Base-by-base conservation (phyloP, 2,888 invertebrate species). In the Mallateleia sp. region DNA sequence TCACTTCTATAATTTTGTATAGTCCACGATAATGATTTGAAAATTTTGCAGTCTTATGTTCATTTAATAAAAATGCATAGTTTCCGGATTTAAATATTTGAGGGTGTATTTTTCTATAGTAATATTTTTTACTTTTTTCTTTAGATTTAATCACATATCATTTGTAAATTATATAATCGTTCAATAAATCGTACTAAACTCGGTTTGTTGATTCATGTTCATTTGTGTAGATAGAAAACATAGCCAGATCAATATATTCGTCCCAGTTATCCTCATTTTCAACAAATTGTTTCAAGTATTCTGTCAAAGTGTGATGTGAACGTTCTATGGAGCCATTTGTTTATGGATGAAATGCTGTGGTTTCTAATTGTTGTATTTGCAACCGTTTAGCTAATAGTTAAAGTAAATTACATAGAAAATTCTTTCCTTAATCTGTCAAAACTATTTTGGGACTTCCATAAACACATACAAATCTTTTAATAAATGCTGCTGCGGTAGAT, bases 21-120 rank as follows among this genome's bases (percentile, higher is more conserved):
- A 58, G 91, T 8, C 78, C 71, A 2, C 72, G 58, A 52, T 72
- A 72, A 7, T 72, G 42, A 20, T 56, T 18, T 25, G n/a, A 9
- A 45, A 72, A 72, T 72, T 72, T 58, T 0, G 25, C 72, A n/a
- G 24, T 56, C 45, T 42, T 75, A 62, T 69, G 1, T 54, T 60
- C 78, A 18, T 52, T 64, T 8, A n/a, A 15, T 1, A 79, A 18
- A 34, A 79, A 69, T 38, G 69, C 60, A 11, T 60, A 47, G 5
- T 79, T n/a, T 50, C 67, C 78, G 15, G 38, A 25, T 14, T n/a
- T 14, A 38, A 67, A 79, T 2, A 20, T 22, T 24, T 50, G 42
- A 9, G 58, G 78, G 20, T 79, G 38, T 18, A 54, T 52, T 6
- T 38, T 52, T 42, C n/a, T 45, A 24, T 67, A 50, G 18, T 67